Base-by-base conservation (phyloP, 2,888 invertebrate genomes). In the Ichneumoninae sp. region DNA sequence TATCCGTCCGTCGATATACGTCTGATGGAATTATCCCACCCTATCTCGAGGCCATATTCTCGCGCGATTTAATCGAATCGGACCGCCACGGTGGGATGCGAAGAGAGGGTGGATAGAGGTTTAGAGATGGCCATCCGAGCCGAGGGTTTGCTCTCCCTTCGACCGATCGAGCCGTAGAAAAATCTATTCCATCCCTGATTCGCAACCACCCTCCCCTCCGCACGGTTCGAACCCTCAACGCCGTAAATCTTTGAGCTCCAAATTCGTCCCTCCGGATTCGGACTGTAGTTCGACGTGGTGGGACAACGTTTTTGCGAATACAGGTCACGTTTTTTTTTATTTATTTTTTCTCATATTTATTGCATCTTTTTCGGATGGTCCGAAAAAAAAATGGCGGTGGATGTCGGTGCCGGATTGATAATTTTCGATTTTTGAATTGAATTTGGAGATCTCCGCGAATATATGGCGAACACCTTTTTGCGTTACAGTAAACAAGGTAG, bases 261-360 rank as follows among this genome's bases (percentile, higher is more conserved):
- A 85, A 86, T 81, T 82, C 80, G 83, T 50, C 68, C 83, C 80
- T 78, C 83, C 80, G 69, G 79, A 62, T 47, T 82, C 82, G 79
- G 50, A 66, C 76, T 65, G n/a, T 50, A 44, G 44, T 47, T 52
- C 44, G 54, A 66, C 57, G 40, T 19, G 10, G 4, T 16, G 7
- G 26, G 19, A 26, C 52, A 47, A 16, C 60, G 13, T 80, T 81
- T 78, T 80, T 82, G 44, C 66, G 75, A 82, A 91, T 92, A 90
- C 89, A 88, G 81, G 80, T 89, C 91, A 91, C 92, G 91, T 90
- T 88, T 89, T 88, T 86, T 87, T n/a, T n/a, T n/a, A n/a, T 87
- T 90, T 91, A 1, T 33, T 26, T 33, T 33, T 62, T 33, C 6
- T 16, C n/a, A 30, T 33, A 90, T 91, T 91, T 91, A 91, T 91